phyloP scores from a whole-genome alignment of 2,888 invertebrate species.

The Rhagonycha lutea region DNA sequence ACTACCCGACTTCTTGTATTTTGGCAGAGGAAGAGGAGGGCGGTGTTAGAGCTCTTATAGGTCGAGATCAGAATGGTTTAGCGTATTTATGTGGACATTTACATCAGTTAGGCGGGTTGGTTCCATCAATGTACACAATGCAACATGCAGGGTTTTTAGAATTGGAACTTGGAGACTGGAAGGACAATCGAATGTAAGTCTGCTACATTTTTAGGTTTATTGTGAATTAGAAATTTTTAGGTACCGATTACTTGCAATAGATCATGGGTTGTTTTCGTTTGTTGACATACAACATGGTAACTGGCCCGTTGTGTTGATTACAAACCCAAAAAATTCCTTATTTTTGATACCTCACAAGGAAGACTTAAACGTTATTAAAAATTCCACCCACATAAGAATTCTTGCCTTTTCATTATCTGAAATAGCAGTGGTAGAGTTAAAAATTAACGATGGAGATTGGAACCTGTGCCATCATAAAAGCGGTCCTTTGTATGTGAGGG shows the following conservation, averaged over 20 bases:
- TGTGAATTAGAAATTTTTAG: conserved; percentile 50
- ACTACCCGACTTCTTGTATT: conserved; percentile 90
- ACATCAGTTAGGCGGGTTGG: conserved; percentile 79
- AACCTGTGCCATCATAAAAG: conserved; percentile 61
- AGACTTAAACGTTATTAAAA: conserved; percentile 65
- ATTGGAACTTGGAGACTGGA: conserved; percentile 91
- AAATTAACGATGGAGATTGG: conserved; percentile 71
- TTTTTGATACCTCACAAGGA: conserved; percentile 76
- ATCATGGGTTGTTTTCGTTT: conserved; percentile 88
- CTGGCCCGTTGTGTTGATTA: conserved; percentile 84
- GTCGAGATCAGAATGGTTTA: conserved; percentile 64
- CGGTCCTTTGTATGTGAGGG: conserved; percentile 72
- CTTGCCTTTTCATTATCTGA: conserved; percentile 74
- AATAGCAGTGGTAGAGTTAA: conserved; percentile 68
- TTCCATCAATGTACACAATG: conserved; percentile 84
- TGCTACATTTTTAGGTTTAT: not conserved
- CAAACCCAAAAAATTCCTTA: conserved; percentile 87
- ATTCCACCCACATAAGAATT: conserved; percentile 80
- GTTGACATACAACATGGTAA: conserved; percentile 73
- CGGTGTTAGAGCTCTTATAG: conserved; percentile 63
- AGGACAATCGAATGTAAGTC: conserved; percentile 79
- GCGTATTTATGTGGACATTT: conserved; percentile 90
- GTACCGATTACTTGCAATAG: conserved; percentile 81
- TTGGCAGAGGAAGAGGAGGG: conserved; percentile 59
- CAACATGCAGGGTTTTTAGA: conserved; percentile 84